These are phyloP conservation scores for Pandion haliaetus DNA, from an alignment of 2,113 vertebrate genomes.

Conservation along the genomic window DNA sequence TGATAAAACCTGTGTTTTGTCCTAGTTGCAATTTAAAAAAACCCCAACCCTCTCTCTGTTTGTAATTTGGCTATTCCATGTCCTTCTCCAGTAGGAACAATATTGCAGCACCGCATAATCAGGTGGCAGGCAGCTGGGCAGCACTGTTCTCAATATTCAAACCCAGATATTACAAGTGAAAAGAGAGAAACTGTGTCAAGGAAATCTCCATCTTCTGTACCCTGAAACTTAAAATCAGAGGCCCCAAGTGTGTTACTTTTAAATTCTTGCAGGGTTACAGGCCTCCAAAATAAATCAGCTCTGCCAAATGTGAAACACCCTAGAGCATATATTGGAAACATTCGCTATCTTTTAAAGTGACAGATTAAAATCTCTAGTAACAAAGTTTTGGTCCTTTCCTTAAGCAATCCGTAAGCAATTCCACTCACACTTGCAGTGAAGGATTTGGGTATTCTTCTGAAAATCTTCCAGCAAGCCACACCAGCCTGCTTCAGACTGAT, in stretches of 20 bases:
- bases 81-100: not conserved
- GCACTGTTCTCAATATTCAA: not conserved
- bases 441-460: not conserved
- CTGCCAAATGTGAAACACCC: not conserved
- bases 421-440: not conserved
- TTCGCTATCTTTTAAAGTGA: not conserved
- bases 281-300: constrained; percentile 5
- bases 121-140: not conserved
- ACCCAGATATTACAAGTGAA: not conserved
- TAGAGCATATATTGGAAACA: not conserved
- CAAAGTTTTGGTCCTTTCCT: not conserved
- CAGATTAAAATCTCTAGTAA: constrained; percentile 2
- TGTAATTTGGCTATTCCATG: not conserved
- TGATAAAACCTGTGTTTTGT: not conserved
- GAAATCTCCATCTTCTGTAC: not conserved
- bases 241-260: not conserved
- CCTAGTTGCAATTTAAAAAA: not conserved
- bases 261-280: constrained; percentile 25
- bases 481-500: not conserved
- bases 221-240: not conserved
- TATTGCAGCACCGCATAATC: not conserved
- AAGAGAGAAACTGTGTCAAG: not conserved
- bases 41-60: not conserved
- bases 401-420: not conserved
- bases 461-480: not conserved